Evolutionary conservation across 2,888 invertebrate genomes (phyloP), one percentile per base, ranked within the genome.

Genomic region (Sepioteuthis lessoniana): DNA sequence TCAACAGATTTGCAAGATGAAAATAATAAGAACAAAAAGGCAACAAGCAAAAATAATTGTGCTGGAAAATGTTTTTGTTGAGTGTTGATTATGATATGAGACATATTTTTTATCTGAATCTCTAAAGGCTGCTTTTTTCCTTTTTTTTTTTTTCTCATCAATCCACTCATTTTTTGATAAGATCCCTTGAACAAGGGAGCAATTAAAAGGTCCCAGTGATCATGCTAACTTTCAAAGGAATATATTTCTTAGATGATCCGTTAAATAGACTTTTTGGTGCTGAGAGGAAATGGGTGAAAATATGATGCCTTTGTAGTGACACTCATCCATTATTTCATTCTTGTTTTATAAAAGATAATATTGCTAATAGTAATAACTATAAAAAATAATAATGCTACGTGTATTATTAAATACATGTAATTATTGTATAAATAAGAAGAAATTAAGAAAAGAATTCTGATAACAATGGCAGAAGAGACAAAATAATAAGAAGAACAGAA

Each of bases 201-300:
- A 76, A 76, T 76, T 76, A 76, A 76, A 76, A n/a, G 76, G n/a
- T n/a, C n/a, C 76, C 76, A n/a, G n/a, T n/a, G 76, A 76, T 76
- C n/a, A 76, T 7, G 76, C n/a, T n/a, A 8, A 10, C 8, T 76
- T 76, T 76, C n/a, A 76, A 76, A 76, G 76, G 76, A 76, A n/a
- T 31, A 76, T 76, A 76, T 76, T 76, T 76, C 76, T 76, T 76
- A n/a, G n/a, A 76, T 76, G n/a, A n/a, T 76, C 76, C 31, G 31
- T 76, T 76, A 76, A 76, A 76, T 76, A 76, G 76, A 76, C 76
- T 76, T 76, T n/a, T 76, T 76, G 76, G 76, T n/a, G 76, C 76
- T 55, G 55, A 25, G n/a, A 42, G 76, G n/a, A 76, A n/a, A 76
- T 31, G 76, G 76, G n/a, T n/a, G n/a, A n/a, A n/a, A 76, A 76